Percentiles rank a stretch among this genome's conserved stretches.
These are phyloP conservation scores for Drosophila anomalata DNA, from an alignment of 2,888 invertebrate species.

Conservation along the genomic window DNA sequence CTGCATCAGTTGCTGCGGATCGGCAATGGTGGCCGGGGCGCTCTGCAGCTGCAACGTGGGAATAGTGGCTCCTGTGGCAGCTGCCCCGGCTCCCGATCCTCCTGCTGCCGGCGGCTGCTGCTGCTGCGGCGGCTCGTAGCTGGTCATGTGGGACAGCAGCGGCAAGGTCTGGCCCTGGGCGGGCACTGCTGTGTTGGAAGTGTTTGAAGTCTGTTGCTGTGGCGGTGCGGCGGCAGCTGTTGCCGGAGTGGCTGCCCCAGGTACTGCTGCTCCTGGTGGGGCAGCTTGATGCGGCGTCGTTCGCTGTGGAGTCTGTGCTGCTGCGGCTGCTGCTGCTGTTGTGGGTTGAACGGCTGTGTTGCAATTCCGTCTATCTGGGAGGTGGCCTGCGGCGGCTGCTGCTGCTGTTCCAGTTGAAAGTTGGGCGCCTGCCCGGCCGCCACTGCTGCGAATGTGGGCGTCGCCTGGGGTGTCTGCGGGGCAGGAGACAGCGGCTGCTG, in stretches of 20 bases:
- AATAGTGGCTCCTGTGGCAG: conserved; percentile 43
- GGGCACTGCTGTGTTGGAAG: conserved; percentile 60
- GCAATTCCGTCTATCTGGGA: conserved; percentile 81
- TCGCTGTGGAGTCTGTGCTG: conserved; percentile 43
- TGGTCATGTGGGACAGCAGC: conserved; percentile 75
- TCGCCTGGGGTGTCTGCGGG: conserved; percentile 57
- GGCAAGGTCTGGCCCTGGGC: conserved; percentile 81
- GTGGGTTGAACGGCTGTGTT: conserved; percentile 20
- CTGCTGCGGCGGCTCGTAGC: conserved; percentile 61
- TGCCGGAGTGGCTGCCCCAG: conserved; percentile 32
- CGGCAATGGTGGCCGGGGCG: conserved; percentile 81
- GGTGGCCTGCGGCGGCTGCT: conserved; percentile 71
- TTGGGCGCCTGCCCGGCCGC: conserved; percentile 51
- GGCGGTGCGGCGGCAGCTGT: conserved; percentile 48
- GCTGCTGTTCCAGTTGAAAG: conserved; percentile 64
- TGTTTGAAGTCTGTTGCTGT: conserved; percentile 74
- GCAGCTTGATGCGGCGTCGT: conserved; percentile 22
- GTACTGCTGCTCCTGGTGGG: conserved; percentile 36
- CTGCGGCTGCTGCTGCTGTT: conserved; percentile 31
- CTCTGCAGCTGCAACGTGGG: conserved; percentile 64
- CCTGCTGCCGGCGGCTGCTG: conserved; percentile 38
- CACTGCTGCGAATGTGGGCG: conserved; percentile 74
- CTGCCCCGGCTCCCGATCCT: conserved; percentile 46
- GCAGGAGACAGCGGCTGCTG: conserved; percentile 68
- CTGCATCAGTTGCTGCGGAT: conserved; percentile 64